phyloP scores from a whole-genome alignment of 2,888 invertebrate species.

The Acleris laterana region DNA sequence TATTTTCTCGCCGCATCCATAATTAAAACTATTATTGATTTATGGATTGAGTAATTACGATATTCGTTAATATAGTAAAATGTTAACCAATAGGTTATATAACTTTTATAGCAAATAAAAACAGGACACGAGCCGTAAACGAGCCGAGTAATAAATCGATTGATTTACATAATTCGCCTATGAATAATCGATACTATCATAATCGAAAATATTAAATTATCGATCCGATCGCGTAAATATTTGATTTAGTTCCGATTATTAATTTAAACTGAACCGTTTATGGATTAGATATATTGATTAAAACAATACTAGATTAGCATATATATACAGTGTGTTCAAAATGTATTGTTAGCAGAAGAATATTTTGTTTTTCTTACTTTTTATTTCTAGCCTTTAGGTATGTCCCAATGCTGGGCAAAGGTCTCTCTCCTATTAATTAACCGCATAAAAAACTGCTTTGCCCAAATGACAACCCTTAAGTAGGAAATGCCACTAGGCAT shows the following conservation, averaged over 20 bases:
- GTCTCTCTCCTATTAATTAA: too few relatives aligned
- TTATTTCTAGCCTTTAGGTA: too few relatives aligned
- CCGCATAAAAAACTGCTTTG: too few relatives aligned
- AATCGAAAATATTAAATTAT: slow-evolving; percentile 37
- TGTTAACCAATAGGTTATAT: background rate
- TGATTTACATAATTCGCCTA: slow-evolving; percentile 32
- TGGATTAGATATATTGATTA: slow-evolving; percentile 9
- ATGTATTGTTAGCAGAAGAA: too few relatives aligned
- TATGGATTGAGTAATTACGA: background rate
- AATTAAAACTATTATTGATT: background rate
- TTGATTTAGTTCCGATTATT: slow-evolving; percentile 34
- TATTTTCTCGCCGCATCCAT: too few relatives aligned
- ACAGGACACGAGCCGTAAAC: slow-evolving; percentile 10
- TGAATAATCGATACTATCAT: slow-evolving; percentile 35
- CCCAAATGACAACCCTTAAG: too few relatives aligned
- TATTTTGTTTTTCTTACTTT: too few relatives aligned
- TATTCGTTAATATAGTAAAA: too few relatives aligned
- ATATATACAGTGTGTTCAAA: background rate
- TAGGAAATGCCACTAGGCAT: too few relatives aligned
- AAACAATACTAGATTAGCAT: background rate
- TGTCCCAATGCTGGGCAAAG: too few relatives aligned
- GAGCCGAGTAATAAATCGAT: slow-evolving; percentile 12
- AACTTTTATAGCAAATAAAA: background rate
- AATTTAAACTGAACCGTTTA: slow-evolving; percentile 31
- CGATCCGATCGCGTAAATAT: slow-evolving; percentile 31